phyloP scores from a whole-genome alignment of 2,888 invertebrate species.

The Chaetoderma sp. region DNA sequence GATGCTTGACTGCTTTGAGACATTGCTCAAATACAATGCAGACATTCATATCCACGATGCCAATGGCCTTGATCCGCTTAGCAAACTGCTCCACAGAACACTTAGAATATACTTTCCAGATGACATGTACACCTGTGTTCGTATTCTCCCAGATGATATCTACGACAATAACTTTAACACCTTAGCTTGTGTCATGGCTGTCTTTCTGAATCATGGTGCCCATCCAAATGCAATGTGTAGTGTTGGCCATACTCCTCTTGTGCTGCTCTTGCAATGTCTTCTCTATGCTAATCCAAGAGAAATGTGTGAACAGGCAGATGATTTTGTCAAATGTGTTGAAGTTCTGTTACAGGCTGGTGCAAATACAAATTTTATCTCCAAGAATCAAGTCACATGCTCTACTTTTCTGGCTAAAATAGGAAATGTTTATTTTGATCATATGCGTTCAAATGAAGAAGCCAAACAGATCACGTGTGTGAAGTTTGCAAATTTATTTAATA shows the following conservation, averaged over 20 bases:
- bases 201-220: conserved; percentile 56
- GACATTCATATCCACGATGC: conserved; percentile 59
- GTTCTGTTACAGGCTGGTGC: conserved; percentile 80
- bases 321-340: conserved; percentile 78
- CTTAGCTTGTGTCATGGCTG: conserved; percentile 49
- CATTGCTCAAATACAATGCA: conserved; percentile 62
- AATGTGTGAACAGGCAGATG: conserved; percentile 71
- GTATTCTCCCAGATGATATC: conserved; percentile 73
- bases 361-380: conserved; percentile 78
- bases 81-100: conserved; percentile 74
- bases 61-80: conserved; percentile 81
- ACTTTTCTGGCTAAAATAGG: conserved; percentile 50
- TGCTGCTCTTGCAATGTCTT: conserved; percentile 81
- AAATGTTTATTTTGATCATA: conserved; percentile 37
- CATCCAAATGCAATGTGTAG: conserved; percentile 51
- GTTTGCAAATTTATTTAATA: conserved; percentile 76
- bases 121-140: conserved; percentile 79
- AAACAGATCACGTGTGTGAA: neutral
- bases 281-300: conserved; percentile 82
- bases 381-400: conserved; percentile 78
- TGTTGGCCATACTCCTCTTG: conserved; percentile 73
- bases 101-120: conserved; percentile 76
- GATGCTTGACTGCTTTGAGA: conserved; percentile 54
- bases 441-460: conserved; percentile 5
- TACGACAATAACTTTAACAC: conserved; percentile 56